Conservation (phyloP, 1,140 invertebrate genomes). For the Bombus huntii region DNA sequence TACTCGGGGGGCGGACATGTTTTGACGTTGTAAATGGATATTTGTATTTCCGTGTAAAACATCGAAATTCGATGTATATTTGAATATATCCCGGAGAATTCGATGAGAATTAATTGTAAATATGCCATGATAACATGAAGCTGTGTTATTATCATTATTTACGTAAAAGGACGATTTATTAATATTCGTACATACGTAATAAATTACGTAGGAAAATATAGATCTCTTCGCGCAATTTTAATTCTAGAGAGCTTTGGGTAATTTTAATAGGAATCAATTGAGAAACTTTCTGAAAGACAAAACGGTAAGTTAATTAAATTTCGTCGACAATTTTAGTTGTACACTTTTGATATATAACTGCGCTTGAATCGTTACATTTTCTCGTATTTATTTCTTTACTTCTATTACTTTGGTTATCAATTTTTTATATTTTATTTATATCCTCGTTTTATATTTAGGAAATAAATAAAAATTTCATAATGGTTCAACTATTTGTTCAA, state of each 20-base stretch:
- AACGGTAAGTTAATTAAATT: too few species aligned
- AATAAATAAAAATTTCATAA: neutral
- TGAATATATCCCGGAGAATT: neutral
- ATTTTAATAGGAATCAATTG: too few species aligned
- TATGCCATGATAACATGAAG: too few species aligned
- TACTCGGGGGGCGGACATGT: neutral
- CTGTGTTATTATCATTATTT: neutral
- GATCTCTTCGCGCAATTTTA: neutral
- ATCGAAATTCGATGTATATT: neutral
- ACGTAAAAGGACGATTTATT: neutral
- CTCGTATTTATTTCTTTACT: neutral
- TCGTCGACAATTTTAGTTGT: too few species aligned
- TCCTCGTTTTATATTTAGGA: neutral
- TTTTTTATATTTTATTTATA: too few species aligned
- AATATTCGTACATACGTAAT: neutral
- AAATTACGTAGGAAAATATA: neutral
- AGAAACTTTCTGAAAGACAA: too few species aligned
- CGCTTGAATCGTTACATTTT: neutral
- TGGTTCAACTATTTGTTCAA: neutral
- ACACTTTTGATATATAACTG: too few species aligned
- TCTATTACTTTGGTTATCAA: neutral
- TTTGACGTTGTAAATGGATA: neutral
- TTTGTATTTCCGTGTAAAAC: constrained; percentile 20
- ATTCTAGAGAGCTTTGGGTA: neutral
- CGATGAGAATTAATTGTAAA: neutral